Evolutionary conservation across 1,140 invertebrate genomes (phyloP).

Genomic region (Contarinia nasturtii): DNA sequence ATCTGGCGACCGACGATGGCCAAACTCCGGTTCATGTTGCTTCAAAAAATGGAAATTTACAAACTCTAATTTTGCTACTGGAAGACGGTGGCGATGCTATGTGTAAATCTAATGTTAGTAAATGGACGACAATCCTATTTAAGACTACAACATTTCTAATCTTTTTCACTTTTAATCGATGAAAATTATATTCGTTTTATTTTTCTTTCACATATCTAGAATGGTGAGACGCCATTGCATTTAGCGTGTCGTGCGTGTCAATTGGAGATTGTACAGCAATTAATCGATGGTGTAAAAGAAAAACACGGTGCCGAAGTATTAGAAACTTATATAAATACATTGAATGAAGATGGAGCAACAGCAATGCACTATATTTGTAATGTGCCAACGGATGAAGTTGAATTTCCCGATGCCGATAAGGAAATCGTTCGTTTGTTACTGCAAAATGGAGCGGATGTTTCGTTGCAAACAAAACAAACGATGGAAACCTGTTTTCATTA

Average conservation of each 20-base stretch:
- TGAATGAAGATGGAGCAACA: slow-evolving; percentile 81
- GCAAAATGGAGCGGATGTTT: slow-evolving; percentile 76
- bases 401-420: slow-evolving; percentile 59
- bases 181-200: slow-evolving; percentile 1
- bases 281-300: slow-evolving; percentile 70
- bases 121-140: too few relatives aligned
- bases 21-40: slow-evolving; percentile 87
- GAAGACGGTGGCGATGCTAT: slow-evolving; percentile 82
- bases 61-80: slow-evolving; percentile 64
- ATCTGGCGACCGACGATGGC: slow-evolving; percentile 79
- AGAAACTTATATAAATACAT: slow-evolving; percentile 55
- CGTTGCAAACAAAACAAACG: slow-evolving; percentile 62
- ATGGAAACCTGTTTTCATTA: slow-evolving; percentile 91
- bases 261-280: slow-evolving; percentile 63
- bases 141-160: too few relatives aligned
- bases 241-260: slow-evolving; percentile 71
- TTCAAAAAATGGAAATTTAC: slow-evolving; percentile 69
- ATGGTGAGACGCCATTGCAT: slow-evolving; percentile 89
- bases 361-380: slow-evolving; percentile 77
- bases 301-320: slow-evolving; percentile 48
- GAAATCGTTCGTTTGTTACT: slow-evolving; percentile 77
- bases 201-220: slow-evolving; percentile 31
- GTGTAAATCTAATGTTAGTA: slow-evolving; percentile 65
- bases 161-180: neutral
- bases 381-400: slow-evolving; percentile 56